Base-by-base conservation (phyloP, 2,113 vertebrate genomes). In the Neopipo cinnamomea region DNA sequence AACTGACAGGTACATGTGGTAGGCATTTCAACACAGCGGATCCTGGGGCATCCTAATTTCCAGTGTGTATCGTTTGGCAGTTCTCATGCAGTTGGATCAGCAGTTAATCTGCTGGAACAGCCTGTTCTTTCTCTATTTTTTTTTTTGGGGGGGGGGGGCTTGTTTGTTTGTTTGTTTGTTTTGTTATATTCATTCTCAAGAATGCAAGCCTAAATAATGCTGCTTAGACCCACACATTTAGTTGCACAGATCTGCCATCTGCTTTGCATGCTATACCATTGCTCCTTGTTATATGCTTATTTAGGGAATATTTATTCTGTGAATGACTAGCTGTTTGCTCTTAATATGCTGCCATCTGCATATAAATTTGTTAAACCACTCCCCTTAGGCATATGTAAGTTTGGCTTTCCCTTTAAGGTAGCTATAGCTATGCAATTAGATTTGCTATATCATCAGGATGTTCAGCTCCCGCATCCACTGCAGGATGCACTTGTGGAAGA, bases 301-400 rank as follows among this genome's bases (percentile, higher is more conserved):
- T 95, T 76, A 81, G 58, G 93, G 83, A 94, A 73, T 91, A 91
- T 88, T 90, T 91, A 78, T 88, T 90, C 41, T 91, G 46, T 97
- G 85, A 79, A 68, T 96, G 95, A 95, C 95, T 96, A 91, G 85
- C 55, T 93, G 75, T 96, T 95, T 96, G 66, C 53, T 91, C 80
- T 79, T 85, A 71, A 83, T 97, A 89, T 72, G 50, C 65, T 97
- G 96, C 96, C 83, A 93, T 89, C 89, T 94, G 78, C 95, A 96
- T 97, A 91, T 97, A 95, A 96, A 96, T 96, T 80, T 95, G 71
- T 93, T 90, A 96, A 98, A 96, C 89, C 66, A 44, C 81, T 97
- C 94, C 84, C 91, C 41, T 83, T 92, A 78, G 90, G 95, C 85
- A 91, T 66, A 82, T 90, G 87, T 93, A 92, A 89, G 67, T 91